Percentiles rank a stretch among this genome's conserved stretches.
phyloP scores from a whole-genome alignment of 2,888 invertebrate species.

The Myathropa florea region DNA sequence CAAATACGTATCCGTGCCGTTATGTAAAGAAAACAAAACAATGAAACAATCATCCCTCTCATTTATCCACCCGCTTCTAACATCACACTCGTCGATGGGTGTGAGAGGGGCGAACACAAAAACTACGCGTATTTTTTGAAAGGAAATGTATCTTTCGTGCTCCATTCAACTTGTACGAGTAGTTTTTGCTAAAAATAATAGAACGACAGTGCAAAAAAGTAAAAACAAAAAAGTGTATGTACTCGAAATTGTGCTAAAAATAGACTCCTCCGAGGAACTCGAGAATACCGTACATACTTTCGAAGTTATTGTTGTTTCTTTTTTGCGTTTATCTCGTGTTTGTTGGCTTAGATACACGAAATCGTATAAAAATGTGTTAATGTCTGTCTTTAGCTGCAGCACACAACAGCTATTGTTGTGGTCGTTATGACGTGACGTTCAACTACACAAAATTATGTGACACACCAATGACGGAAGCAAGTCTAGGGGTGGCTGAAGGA shows the following conservation, averaged over 20 bases:
- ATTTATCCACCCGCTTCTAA: not conserved
- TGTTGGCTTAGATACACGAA: not conserved
- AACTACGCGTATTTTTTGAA: conserved; percentile 14
- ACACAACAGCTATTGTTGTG: conserved; percentile 5
- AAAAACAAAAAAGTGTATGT: not conserved
- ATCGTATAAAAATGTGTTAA: conserved; percentile 6
- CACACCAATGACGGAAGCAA: not conserved
- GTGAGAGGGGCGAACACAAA: conserved; percentile 7
- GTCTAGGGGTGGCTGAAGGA: not conserved
- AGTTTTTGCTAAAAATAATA: conserved; percentile 27
- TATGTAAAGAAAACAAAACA: not conserved
- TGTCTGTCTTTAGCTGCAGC: not conserved
- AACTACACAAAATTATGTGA: not conserved
- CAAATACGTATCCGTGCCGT: not conserved
- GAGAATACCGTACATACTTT: conserved; percentile 13
- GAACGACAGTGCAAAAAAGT: not conserved
- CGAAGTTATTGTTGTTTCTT: not conserved
- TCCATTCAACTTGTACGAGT: conserved; percentile 31
- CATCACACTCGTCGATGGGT: not conserved
- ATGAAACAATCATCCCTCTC: not conserved
- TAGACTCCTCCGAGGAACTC: conserved; percentile 1
- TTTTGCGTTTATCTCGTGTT: not conserved
- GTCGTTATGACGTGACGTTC: not conserved
- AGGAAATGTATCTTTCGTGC: conserved; percentile 38
- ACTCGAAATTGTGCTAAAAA: conserved; percentile 19